Evolutionary conservation across 2,113 vertebrate genomes (phyloP), one percentile per base, ranked within the genome.

Genomic region (Piprites chloris): DNA sequence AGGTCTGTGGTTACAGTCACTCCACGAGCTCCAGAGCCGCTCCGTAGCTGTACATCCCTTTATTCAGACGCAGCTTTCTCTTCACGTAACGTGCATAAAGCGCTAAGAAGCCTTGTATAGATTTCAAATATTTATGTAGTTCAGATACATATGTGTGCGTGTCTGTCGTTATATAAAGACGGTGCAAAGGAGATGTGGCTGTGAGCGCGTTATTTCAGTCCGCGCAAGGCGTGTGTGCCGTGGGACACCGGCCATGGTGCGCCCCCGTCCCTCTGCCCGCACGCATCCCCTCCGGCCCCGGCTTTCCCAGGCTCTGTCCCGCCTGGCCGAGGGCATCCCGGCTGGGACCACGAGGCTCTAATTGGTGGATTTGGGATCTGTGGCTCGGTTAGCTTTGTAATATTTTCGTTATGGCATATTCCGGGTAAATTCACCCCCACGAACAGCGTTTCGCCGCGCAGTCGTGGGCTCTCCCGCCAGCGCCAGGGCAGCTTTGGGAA

Each of bases 1-100:
- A 14, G 67, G 3, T 19, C 71, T 18, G 52, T 4, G 2, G 0
- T 7, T 1, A 0, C 58, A 35, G n/a, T 2, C 44, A 0, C 12
- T 4, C 30, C 74, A 1, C 16, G 42, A 21, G n/a, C 81, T 61
- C 22, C 82, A 7, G 39, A 85, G 46, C 66, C 44, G 13, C 73
- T 16, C n/a, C 9, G 39, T 0, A 35, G 63, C 80, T n/a, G 26
- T 4, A 0, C 9, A 18, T 59, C 12, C 4, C 33, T 75, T 55
- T 49, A 33, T 84, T 93, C 14, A 28, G 30, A 6, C 1, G 2
- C 3, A 33, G 12, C 23, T n/a, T 24, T 30, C 10, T 11, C 62
- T 5, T 23, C 12, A 3, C 6, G 0, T 3, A 22, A 23, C 1
- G 1, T 0, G 22, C 9, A 3, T 12, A 30, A 33, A 44, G 62